phyloP scores from a whole-genome alignment of 2,797 vertebrate genomes.

The Uromys caudimaculatus region DNA sequence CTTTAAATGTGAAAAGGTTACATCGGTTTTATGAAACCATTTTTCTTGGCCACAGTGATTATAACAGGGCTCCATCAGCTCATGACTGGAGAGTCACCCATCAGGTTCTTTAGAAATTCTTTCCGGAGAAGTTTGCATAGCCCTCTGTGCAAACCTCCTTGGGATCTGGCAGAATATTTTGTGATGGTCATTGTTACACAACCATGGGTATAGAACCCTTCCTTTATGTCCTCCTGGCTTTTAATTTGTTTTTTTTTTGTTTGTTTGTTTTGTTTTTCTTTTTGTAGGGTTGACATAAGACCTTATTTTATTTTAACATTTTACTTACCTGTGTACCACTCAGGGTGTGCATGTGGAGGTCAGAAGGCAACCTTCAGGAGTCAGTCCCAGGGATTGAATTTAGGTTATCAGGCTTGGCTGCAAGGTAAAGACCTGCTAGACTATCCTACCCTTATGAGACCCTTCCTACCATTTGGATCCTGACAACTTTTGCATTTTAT shows the following conservation, averaged over 20 bases:
- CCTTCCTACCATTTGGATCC: not conserved
- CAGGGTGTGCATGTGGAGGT: not conserved
- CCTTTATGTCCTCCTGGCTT: not conserved
- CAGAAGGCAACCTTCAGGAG: no score
- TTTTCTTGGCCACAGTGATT: not conserved
- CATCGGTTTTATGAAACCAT: not conserved
- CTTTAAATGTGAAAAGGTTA: not conserved
- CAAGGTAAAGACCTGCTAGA: not conserved
- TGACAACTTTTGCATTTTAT: not conserved
- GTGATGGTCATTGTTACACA: not conserved
- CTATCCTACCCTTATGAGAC: not conserved
- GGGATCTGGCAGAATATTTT: not conserved
- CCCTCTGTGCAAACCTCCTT: not conserved
- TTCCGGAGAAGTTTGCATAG: not conserved
- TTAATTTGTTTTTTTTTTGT: not conserved
- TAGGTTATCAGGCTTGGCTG: not conserved
- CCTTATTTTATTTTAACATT: not conserved
- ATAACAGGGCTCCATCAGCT: not conserved
- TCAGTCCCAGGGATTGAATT: not conserved
- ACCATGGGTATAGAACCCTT: not conserved
- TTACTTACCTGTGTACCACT: not conserved
- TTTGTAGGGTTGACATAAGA: not conserved
- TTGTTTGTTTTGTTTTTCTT: not conserved
- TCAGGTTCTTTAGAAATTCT: not conserved
- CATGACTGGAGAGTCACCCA: not conserved